Conservation (phyloP, 2,797 vertebrate genomes). For the Galaxias olidus region DNA sequence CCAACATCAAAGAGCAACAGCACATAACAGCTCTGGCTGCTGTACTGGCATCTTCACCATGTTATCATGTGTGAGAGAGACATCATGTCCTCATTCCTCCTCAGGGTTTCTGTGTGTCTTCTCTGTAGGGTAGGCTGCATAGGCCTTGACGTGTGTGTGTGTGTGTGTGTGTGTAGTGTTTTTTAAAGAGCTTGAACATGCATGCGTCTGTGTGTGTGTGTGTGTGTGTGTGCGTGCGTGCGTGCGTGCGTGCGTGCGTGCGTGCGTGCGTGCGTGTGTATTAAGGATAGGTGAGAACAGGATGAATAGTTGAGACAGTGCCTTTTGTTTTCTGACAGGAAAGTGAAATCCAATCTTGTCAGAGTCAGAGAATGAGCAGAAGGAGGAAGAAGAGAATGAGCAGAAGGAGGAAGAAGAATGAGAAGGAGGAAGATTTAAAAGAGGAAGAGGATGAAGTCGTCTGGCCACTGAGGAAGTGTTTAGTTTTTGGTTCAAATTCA, state of each 20-base stretch:
- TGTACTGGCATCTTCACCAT: slow-evolving; percentile 58
- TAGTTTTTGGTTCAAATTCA: slow-evolving; percentile 58
- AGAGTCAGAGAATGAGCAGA: too few relatives aligned
- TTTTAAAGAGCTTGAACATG: neutral
- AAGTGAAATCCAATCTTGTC: too few relatives aligned
- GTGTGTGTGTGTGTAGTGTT: slow-evolving; percentile 8
- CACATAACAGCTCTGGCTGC: slow-evolving; percentile 61
- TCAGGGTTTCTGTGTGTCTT: neutral
- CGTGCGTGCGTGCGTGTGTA: slow-evolving; percentile 22
- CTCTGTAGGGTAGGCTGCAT: too few relatives aligned
- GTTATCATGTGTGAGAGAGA: slow-evolving; percentile 59
- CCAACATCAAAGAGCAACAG: slow-evolving; percentile 70
- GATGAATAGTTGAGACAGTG: slow-evolving; percentile 12
- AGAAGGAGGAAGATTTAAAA: too few relatives aligned
- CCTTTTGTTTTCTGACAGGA: too few relatives aligned
- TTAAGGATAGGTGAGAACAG: slow-evolving; percentile 58
- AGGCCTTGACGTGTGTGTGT: slow-evolving; percentile 10
- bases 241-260: slow-evolving; percentile 4
- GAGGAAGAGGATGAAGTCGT: slow-evolving; percentile 23
- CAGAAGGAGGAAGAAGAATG: too few relatives aligned
- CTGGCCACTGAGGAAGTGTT: slow-evolving; percentile 46
- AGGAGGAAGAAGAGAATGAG: too few relatives aligned
- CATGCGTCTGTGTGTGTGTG: slow-evolving; percentile 12
- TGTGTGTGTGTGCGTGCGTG: slow-evolving; percentile 22
- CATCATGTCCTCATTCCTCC: slow-evolving; percentile 30